A percentile compares a stretch with the other conserved stretches of the same genome.
Evolutionary conservation across 2,797 vertebrate genomes (phyloP).

Genomic region (Eulemur mongoz): DNA sequence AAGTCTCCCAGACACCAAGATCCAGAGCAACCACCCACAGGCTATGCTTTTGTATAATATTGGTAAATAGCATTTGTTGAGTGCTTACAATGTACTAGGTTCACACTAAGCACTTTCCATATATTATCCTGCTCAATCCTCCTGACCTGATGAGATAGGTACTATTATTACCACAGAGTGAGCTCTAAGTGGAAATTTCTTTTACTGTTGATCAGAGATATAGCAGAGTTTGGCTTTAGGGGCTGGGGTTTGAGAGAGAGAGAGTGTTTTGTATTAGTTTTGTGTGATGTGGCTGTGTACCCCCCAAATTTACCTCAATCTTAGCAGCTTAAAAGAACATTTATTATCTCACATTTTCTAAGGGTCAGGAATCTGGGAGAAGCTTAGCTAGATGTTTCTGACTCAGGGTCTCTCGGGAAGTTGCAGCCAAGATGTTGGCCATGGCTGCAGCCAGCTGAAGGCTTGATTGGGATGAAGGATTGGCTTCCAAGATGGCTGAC

Average conservation of each 20-base stretch:
- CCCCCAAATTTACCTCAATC: not conserved
- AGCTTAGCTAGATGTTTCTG: not conserved
- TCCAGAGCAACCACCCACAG: not conserved
- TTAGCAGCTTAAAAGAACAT: not conserved
- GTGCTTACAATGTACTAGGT: not conserved
- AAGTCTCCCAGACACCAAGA: not conserved
- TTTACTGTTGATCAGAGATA: not conserved
- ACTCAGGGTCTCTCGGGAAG: not conserved
- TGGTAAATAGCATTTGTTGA: not conserved
- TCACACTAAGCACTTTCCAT: not conserved
- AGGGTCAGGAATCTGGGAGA: not conserved
- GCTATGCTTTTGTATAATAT: not conserved
- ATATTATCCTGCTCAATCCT: not conserved
- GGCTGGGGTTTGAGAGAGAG: not conserved
- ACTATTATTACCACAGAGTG: not conserved
- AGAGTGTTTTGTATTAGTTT: not conserved
- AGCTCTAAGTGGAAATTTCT: not conserved
- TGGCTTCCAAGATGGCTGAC: not conserved
- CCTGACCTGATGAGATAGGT: not conserved
- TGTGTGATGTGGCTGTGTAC: not conserved
- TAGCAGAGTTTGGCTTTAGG: not conserved
- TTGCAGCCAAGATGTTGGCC: not conserved
- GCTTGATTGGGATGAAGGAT: not conserved
- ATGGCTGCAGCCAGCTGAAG: not conserved
- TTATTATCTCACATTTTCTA: not conserved